A percentile compares a stretch with the other conserved stretches of the same genome.
Evolutionary conservation across 1,140 invertebrate genomes (phyloP).

Genomic region (Carposina sasakii): DNA sequence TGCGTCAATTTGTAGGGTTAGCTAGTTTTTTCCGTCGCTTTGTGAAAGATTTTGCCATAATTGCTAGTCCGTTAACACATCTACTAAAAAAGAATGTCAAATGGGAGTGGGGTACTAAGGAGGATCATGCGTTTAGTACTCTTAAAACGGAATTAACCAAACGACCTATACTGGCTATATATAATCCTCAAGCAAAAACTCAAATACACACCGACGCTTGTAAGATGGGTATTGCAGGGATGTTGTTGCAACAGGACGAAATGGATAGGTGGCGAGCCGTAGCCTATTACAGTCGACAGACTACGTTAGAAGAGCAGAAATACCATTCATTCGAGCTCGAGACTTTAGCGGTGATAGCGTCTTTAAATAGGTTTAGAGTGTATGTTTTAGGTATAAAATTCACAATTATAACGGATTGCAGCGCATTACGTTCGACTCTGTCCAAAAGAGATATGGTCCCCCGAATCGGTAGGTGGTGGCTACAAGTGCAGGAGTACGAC

Average conservation of each 20-base stretch:
- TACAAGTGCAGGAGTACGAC: conserved; percentile 29
- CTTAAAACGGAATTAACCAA: conserved; percentile 7
- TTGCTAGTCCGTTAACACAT: conserved; percentile 26
- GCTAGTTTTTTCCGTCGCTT: conserved; percentile 43
- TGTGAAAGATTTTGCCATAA: conserved; percentile 24
- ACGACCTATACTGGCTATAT: conserved; percentile 24
- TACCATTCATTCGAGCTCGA: conserved; percentile 19
- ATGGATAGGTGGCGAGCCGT: not conserved
- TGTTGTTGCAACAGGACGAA: conserved; percentile 20
- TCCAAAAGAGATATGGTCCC: conserved; percentile 31
- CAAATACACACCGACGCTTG: conserved; percentile 42
- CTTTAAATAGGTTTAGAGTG: conserved; percentile 48
- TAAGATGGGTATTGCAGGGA: conserved; percentile 29
- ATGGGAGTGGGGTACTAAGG: conserved; percentile 6
- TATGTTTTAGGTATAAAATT: conserved; percentile 53
- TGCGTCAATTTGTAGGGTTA: conserved; percentile 35
- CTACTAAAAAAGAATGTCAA: conserved; percentile 19
- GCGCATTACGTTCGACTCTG: conserved; percentile 28
- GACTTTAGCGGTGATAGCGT: conserved; percentile 28
- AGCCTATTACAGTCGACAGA: conserved; percentile 6
- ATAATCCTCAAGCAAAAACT: conserved; percentile 22
- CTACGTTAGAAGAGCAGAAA: not conserved
- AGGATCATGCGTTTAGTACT: not conserved
- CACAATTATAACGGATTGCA: conserved; percentile 47
- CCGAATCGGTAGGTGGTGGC: conserved; percentile 35